Evolutionary conservation across 1,140 invertebrate genomes (phyloP), one percentile per base, ranked within the genome.

Genomic region (Drosophila carrolli): DNA sequence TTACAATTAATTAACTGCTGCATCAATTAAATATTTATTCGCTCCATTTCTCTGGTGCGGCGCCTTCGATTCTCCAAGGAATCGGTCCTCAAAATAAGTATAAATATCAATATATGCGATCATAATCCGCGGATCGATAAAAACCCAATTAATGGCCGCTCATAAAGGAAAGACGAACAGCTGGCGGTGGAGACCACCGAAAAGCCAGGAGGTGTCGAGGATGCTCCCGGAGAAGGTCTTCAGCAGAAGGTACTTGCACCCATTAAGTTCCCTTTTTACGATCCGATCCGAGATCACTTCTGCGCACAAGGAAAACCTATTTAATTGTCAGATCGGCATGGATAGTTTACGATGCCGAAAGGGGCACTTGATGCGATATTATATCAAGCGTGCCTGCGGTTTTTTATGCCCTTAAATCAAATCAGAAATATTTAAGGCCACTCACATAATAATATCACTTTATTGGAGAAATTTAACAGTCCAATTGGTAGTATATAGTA

Each of bases 1-100:
- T 83, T 82, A 79, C 83, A 86, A 86, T 86, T 86, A 86, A 86
- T 86, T 86, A 86, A 89, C 83, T 89, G 59, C 56, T 62, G 83
- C 76, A 79, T 89, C 84, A 89, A 88, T 89, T 89, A 88, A 89
- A 76, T 86, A 76, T 78, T 61, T 72, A 55, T 57, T 55, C 54
- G 55, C 32, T 57, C 32, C 23, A 41, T 63, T 68, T 62, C 56
- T 48, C 46, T 50, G 50, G 44, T 46, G 56, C 70, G 62, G 80
- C 76, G 67, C 65, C 65, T 71, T 48, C 65, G 37, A 57, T 19
- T 71, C 76, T 78, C 75, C 54, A 19, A 47, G 82, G 71, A 53
- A 75, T 54, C n/a, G 10, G 29, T 29, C 47, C 23, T 23, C 19
- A 1, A 16, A 32, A 8, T n/a, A 32, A 19, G 40, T 29, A 68